Evolutionary conservation across 2,113 vertebrate species (phyloP).

Genomic region (Podarcis cretensis): DNA sequence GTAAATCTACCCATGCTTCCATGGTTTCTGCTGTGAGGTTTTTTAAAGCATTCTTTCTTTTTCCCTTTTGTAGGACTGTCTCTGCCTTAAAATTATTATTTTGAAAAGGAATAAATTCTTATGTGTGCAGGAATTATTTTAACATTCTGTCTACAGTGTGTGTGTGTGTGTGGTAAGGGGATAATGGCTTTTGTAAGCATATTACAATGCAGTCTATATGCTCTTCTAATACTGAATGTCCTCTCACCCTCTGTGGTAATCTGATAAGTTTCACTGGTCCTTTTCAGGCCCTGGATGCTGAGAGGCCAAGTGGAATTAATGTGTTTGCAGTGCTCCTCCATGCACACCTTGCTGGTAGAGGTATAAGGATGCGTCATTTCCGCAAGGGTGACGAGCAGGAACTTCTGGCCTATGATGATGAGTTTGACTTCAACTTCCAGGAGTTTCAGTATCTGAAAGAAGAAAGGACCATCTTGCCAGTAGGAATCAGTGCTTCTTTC

Average conservation of each 20-base stretch:
- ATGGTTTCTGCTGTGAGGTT: background rate
- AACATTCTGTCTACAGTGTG: background rate
- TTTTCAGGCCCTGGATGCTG: constrained; percentile 80
- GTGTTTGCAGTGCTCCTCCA: constrained; percentile 89
- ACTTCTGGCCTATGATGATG: constrained; percentile 82
- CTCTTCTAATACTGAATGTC: background rate
- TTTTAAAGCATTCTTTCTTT: background rate
- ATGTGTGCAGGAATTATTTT: background rate
- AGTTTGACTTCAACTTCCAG: constrained; percentile 92
- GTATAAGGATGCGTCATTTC: constrained; percentile 85
- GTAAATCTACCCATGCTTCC: background rate
- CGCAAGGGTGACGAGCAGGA: constrained; percentile 79
- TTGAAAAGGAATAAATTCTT: background rate
- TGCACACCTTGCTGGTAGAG: constrained; percentile 85
- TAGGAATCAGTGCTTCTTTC: constrained; percentile 53
- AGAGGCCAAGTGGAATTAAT: constrained; percentile 82
- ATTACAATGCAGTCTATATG: background rate
- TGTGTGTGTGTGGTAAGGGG: background rate
- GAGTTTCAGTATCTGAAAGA: constrained; percentile 87
- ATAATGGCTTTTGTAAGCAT: background rate
- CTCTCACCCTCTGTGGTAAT: background rate
- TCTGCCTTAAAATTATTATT: background rate
- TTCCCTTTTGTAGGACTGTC: background rate
- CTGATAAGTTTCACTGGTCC: constrained; percentile 12
- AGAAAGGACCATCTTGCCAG: constrained; percentile 85